Evolutionary conservation across 2,888 invertebrate species (phyloP).

Genomic region (Acronicta psi): DNA sequence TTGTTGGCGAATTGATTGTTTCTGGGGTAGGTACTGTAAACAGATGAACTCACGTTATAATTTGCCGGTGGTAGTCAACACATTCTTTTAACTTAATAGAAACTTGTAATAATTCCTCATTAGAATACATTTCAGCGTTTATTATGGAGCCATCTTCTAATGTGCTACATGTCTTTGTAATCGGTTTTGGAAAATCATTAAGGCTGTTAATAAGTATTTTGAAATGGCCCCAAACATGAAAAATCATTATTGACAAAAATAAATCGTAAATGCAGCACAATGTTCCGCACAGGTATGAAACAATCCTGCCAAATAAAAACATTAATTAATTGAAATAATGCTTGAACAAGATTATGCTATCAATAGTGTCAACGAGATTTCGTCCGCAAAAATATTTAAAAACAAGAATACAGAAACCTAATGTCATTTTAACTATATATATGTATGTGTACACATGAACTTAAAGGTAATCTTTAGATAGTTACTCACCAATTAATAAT

Average conservation of each 20-base stretch:
- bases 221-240: constrained; percentile 54
- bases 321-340: too few relatives aligned
- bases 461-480: too few relatives aligned
- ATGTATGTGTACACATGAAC: too few relatives aligned
- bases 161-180: neutral
- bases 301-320: constrained; percentile 14
- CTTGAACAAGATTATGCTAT: too few relatives aligned
- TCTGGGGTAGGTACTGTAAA: neutral
- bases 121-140: constrained; percentile 24
- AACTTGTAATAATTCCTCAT: constrained; percentile 34
- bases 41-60: constrained; percentile 41
- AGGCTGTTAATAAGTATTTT: constrained; percentile 45
- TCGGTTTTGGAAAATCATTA: constrained; percentile 43
- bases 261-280: constrained; percentile 47
- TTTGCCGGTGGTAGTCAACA: constrained; percentile 43
- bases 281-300: constrained; percentile 23
- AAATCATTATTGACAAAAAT: constrained; percentile 47
- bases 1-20: neutral
- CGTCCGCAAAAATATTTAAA: too few relatives aligned
- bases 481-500: constrained; percentile 35
- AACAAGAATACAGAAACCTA: too few relatives aligned
- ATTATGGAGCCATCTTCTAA: neutral
- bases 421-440: too few relatives aligned
- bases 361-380: too few relatives aligned
- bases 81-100: constrained; percentile 30